Percentiles rank a stretch among this genome's conserved stretches.
Conservation (phyloP, 2,113 vertebrate genomes). For the Xiphias gladius region DNA sequence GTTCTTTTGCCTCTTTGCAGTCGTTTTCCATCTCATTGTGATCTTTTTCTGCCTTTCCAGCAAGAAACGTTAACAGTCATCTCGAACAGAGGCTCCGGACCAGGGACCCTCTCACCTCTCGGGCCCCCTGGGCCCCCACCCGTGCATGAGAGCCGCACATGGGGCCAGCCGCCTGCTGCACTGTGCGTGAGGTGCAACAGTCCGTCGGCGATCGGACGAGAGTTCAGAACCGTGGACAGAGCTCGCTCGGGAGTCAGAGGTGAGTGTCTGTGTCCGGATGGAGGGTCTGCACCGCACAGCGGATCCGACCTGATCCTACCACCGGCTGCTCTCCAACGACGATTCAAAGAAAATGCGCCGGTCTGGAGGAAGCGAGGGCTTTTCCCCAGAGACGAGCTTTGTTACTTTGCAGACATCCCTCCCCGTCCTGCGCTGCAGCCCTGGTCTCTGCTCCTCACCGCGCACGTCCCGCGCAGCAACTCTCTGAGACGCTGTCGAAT, state of each 20-base stretch:
- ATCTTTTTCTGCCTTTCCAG: neutral
- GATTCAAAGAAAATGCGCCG: slow-evolving; percentile 46
- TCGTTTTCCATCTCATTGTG: too few species aligned
- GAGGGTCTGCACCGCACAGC: slow-evolving; percentile 30
- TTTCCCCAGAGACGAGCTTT: slow-evolving; percentile 33
- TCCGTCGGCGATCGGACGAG: neutral
- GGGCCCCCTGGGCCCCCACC: neutral
- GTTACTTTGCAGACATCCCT: slow-evolving; percentile 1
- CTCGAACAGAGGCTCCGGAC: neutral
- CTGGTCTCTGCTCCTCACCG: neutral
- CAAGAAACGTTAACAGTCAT: neutral
- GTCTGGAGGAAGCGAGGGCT: slow-evolving; percentile 36
- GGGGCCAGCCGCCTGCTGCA: slow-evolving; percentile 2
- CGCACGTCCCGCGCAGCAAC: neutral
- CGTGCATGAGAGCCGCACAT: neutral
- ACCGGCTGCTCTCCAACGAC: slow-evolving; percentile 53
- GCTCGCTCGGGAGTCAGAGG: slow-evolving; percentile 22
- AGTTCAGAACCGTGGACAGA: slow-evolving; percentile 82
- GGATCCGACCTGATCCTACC: slow-evolving; percentile 37
- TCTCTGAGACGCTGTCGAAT: neutral
- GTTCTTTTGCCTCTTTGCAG: too few species aligned
- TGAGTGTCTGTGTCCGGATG: slow-evolving; percentile 13
- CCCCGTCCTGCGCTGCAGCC: slow-evolving; percentile 38
- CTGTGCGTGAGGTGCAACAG: neutral
- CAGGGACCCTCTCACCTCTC: neutral